These are phyloP conservation scores for Labia minor DNA, from an alignment of 2,888 invertebrate species.

Conservation along the genomic window DNA sequence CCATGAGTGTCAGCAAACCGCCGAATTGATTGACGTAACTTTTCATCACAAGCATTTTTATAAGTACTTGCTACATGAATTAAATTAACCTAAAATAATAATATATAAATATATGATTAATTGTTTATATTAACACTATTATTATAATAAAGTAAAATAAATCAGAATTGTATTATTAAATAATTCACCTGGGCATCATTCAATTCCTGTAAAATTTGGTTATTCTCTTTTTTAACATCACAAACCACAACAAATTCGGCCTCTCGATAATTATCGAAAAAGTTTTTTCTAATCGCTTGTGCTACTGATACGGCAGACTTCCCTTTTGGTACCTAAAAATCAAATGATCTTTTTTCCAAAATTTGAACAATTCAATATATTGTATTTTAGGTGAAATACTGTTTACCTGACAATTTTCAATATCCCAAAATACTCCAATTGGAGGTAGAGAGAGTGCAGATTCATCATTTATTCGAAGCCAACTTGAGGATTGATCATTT, in stretches of 20 bases:
- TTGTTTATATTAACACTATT: no score
- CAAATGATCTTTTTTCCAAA: conserved; percentile 18
- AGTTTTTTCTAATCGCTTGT: conserved; percentile 57
- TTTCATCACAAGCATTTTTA: conserved; percentile 86
- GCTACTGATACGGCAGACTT: conserved; percentile 71
- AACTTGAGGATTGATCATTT: background rate
- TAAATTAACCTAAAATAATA: conserved; percentile 59
- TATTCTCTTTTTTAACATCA: conserved; percentile 71
- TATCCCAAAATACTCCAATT: conserved; percentile 87
- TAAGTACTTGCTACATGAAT: conserved; percentile 75
- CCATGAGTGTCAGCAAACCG: conserved; percentile 70
- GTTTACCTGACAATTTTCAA: conserved; percentile 72
- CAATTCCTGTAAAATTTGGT: conserved; percentile 64
- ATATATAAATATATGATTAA: no score
- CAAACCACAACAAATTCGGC: conserved; percentile 84
- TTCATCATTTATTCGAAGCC: background rate
- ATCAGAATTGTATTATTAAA: background rate
- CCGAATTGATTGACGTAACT: conserved; percentile 69
- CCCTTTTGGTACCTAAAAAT: conserved; percentile 58
- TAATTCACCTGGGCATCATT: conserved; percentile 65
- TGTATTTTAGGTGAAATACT: background rate
- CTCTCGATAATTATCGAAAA: conserved; percentile 64
- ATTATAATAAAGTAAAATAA: conserved; percentile 5
- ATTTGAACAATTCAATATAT: no score
- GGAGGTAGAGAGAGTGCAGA: conserved; percentile 42